Evolutionary conservation across 1,140 invertebrate species (phyloP), one percentile per base, ranked within the genome.

Genomic region (Lasioglossum baleicum): DNA sequence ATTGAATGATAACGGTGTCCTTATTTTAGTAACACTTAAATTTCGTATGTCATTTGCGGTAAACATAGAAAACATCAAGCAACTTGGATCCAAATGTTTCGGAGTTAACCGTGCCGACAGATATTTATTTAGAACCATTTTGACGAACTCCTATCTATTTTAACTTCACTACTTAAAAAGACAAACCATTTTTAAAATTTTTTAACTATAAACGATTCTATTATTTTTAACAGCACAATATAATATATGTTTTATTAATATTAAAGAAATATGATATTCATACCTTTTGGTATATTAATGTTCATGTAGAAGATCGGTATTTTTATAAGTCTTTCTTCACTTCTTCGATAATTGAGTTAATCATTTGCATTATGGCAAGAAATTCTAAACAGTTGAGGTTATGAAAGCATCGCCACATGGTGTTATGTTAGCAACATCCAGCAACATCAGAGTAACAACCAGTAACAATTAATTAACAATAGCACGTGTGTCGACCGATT

Each of bases 11-110:
- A 96, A 91, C 0, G 96, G 95, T 70, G 97, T 97, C 2, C 95
- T 95, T 35, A 99, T 95, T 93, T 98, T 96, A 0, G 96, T 94
- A 0, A 98, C 97, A 93, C 98, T 98, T 5, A 99, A 92, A 86
- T 96, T 95, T 87, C 94, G 94, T n/a, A 99, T 96, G 90, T 99
- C 98, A 72, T 98, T 95, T 61, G 94, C 91, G 20, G 95, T 96
- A 87, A 97, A 98, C 67, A 97, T 91, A 0, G 95, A 94, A 88
- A 97, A 97, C 75, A 94, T 93, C 44, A 96, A 80, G 56, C 92
- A 92, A n/a, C 93, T 92, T 2, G 94, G 93, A 75, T 94, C 92
- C 6, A 94, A 85, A 88, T 93, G 92, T 73, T 88, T 91, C 8
- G 86, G 85, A 15, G 82, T 77, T 58, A 75, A 48, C 67, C 71